These are phyloP conservation scores for Nymphalis c-album DNA, from an alignment of 2,888 invertebrate species.

Conservation along the genomic window DNA sequence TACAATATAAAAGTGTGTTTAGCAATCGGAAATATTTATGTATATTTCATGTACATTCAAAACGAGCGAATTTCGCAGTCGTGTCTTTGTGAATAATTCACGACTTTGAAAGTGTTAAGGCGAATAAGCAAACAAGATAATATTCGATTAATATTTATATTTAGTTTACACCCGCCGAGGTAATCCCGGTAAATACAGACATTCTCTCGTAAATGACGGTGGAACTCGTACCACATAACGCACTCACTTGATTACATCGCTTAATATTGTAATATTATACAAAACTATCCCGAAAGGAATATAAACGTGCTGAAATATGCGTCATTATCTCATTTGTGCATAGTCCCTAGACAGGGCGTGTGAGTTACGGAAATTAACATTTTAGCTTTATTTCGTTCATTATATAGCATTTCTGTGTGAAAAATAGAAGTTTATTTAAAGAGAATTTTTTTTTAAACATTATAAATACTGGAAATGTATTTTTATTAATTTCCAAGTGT, in stretches of 20 bases:
- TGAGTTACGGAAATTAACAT: not conserved
- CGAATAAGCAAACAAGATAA: constrained; percentile 67
- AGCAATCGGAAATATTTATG: constrained; percentile 19
- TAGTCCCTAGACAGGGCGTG: not conserved
- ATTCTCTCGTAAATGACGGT: constrained; percentile 51
- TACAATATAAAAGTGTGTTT: constrained; percentile 22
- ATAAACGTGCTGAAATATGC: constrained; percentile 4
- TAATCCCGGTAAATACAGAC: constrained; percentile 55
- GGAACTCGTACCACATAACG: constrained; percentile 51
- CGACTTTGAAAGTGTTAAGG: constrained; percentile 62
- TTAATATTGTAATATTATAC: constrained; percentile 42
- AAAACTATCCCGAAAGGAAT: constrained; percentile 29
- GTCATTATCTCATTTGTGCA: constrained; percentile 12
- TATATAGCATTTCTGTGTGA: not conserved
- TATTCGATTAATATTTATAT: constrained; percentile 74
- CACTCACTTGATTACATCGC: constrained; percentile 52
- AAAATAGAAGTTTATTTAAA: not conserved
- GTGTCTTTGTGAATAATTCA: constrained; percentile 69
- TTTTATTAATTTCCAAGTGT: too few relatives aligned
- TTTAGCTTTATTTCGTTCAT: constrained; percentile 3
- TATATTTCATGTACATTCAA: constrained; percentile 4
- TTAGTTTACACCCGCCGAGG: constrained; percentile 59
- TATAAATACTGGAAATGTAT: too few relatives aligned
- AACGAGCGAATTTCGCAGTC: constrained; percentile 17
- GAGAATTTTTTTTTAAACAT: too few relatives aligned